Evolutionary conservation across 2,888 invertebrate species (phyloP).

Genomic region (Diarsia rubi): DNA sequence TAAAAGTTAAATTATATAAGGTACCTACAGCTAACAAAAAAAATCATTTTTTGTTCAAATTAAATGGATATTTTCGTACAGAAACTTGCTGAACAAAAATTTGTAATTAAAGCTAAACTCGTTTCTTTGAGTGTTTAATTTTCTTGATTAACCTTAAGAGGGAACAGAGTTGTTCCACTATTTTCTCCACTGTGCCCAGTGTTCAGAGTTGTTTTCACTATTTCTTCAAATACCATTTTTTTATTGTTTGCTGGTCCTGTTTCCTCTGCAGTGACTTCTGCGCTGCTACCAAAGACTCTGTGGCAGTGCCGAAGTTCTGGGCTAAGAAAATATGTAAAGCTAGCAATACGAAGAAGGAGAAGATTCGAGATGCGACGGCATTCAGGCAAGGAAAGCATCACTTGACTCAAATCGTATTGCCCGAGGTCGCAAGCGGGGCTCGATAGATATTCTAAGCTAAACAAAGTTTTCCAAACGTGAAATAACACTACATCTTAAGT

Average conservation of each 20-base stretch:
- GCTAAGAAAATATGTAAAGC: not conserved
- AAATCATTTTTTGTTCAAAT: not conserved
- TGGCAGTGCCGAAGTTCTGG: not conserved
- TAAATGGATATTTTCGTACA: not conserved
- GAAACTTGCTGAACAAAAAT: not conserved
- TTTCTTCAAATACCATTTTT: no score
- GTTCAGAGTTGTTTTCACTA: no score
- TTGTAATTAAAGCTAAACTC: not conserved
- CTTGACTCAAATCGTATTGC: not conserved
- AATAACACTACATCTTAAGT: not conserved
- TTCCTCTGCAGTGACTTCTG: not conserved
- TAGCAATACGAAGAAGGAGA: not conserved
- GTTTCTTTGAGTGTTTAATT: not conserved
- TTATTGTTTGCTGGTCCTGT: no score
- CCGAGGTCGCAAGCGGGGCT: not conserved
- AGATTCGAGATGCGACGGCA: not conserved
- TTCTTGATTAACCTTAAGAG: no score
- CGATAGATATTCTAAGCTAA: not conserved
- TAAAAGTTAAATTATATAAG: conserved; percentile 1
- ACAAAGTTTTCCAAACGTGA: not conserved
- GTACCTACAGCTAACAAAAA: conserved; percentile 2
- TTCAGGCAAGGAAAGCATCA: not conserved
- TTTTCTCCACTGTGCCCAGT: no score
- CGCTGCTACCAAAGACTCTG: not conserved
- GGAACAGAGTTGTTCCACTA: no score